Evolutionary conservation across 1,140 invertebrate species (phyloP).

Genomic region (Drosophila santomea): DNA sequence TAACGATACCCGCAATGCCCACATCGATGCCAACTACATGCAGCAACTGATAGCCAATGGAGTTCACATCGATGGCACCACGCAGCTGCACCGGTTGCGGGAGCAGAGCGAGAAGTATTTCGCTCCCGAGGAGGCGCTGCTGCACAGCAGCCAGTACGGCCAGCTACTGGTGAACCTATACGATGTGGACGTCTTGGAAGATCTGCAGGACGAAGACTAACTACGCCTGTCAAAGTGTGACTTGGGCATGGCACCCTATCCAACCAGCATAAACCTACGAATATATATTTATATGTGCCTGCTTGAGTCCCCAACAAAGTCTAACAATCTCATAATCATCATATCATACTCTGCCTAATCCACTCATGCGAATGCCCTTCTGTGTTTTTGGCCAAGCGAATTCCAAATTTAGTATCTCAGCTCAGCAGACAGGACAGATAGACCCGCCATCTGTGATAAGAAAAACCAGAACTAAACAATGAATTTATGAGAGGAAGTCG

Average conservation of each 20-base stretch:
- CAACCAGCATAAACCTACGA: slow-evolving; percentile 15
- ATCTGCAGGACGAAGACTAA: slow-evolving; percentile 84
- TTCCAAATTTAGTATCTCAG: slow-evolving; percentile 61
- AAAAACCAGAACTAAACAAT: slow-evolving; percentile 51
- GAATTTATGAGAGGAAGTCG: slow-evolving; percentile 34
- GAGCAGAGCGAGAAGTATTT: slow-evolving; percentile 87
- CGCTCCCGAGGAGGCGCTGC: slow-evolving; percentile 86
- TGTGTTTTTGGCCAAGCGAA: slow-evolving; percentile 40
- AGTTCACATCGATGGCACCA: slow-evolving; percentile 87
- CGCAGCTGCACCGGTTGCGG: slow-evolving; percentile 86
- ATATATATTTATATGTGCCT: slow-evolving; percentile 61
- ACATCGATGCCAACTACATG: slow-evolving; percentile 87
- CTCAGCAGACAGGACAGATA: slow-evolving; percentile 58
- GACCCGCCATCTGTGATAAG: slow-evolving; percentile 66
- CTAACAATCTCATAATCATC: slow-evolving; percentile 45
- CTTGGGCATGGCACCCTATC: slow-evolving; percentile 8
- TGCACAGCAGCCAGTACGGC: slow-evolving; percentile 88
- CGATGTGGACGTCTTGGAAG: slow-evolving; percentile 87
- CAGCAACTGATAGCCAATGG: slow-evolving; percentile 88
- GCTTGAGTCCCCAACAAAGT: slow-evolving; percentile 28
- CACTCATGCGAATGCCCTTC: slow-evolving; percentile 21
- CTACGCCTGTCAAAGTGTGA: slow-evolving; percentile 6
- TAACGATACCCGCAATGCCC: slow-evolving; percentile 62
- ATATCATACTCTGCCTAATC: slow-evolving; percentile 48
- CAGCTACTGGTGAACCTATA: slow-evolving; percentile 88